A percentile compares a stretch with the other conserved stretches of the same genome.
Evolutionary conservation across 2,797 vertebrate genomes (phyloP).

Genomic region (Crocidura indochinensis): DNA sequence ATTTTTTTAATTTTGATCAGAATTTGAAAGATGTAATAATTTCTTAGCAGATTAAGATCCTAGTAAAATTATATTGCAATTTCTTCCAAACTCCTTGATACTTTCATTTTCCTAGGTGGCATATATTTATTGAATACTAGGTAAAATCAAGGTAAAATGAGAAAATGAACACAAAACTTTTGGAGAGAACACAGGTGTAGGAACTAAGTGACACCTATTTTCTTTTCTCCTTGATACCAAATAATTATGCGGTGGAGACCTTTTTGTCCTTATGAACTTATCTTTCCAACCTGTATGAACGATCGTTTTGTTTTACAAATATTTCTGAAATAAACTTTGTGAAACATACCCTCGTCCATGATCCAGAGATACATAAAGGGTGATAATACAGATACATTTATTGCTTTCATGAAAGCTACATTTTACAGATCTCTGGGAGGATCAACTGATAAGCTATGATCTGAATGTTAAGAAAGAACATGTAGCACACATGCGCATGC

Average conservation of each 20-base stretch:
- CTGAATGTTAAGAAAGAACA: background rate
- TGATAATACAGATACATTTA: background rate
- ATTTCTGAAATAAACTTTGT: background rate
- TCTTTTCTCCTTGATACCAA: background rate
- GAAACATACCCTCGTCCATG: background rate
- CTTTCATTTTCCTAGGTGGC: background rate
- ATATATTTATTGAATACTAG: background rate
- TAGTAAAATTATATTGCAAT: slow-evolving; percentile 43
- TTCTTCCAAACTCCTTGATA: background rate
- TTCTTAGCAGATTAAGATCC: slow-evolving; percentile 29
- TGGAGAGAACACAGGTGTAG: background rate
- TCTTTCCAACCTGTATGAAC: slow-evolving; percentile 20
- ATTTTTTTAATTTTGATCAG: slow-evolving; percentile 3
- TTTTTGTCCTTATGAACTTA: background rate
- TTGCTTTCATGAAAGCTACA: background rate
- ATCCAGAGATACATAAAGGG: background rate
- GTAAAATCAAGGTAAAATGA: slow-evolving; percentile 24
- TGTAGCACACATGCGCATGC: no score
- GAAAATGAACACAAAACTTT: background rate
- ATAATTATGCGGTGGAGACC: background rate
- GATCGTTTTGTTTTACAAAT: slow-evolving; percentile 34
- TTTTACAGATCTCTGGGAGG: background rate
- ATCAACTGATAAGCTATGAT: background rate
- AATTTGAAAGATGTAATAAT: slow-evolving; percentile 61
- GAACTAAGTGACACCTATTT: background rate